Conservation (phyloP, 2,797 vertebrate species). For the Thalassophryne amazonica region DNA sequence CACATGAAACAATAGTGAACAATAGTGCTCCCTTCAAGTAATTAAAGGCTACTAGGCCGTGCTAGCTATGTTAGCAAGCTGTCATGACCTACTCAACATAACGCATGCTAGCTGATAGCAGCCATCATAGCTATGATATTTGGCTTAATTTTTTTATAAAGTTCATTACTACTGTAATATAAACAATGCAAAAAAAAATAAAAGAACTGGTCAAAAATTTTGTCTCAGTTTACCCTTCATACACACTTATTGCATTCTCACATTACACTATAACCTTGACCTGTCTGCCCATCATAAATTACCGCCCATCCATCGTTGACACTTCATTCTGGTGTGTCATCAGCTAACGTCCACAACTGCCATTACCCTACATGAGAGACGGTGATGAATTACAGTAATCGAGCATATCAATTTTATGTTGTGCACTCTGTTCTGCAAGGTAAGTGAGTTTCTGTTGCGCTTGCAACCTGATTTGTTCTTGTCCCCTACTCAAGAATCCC, state of each 20-base stretch:
- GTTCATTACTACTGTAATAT: too few relatives aligned
- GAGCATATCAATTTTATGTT: not conserved
- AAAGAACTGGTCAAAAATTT: too few relatives aligned
- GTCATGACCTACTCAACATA: too few relatives aligned
- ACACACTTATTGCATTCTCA: constrained; percentile 36
- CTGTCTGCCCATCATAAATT: constrained; percentile 55
- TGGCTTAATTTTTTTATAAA: too few relatives aligned
- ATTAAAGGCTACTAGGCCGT: too few relatives aligned
- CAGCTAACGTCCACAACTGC: constrained; percentile 27
- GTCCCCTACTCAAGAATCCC: too few relatives aligned
- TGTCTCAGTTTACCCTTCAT: constrained; percentile 1
- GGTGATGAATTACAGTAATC: constrained; percentile 1
- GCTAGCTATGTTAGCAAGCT: too few relatives aligned
- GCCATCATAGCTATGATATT: too few relatives aligned
- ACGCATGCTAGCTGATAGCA: too few relatives aligned
- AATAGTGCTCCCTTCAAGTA: too few relatives aligned
- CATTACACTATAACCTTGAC: constrained; percentile 69
- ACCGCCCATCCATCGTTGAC: constrained; percentile 39
- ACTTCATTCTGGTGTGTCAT: constrained; percentile 48
- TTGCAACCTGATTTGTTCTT: not conserved
- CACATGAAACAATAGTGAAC: too few relatives aligned
- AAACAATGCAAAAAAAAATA: too few relatives aligned
- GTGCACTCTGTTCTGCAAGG: not conserved
- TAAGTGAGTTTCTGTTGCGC: not conserved
- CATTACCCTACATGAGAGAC: constrained; percentile 31